Percentiles rank a stretch among this genome's conserved stretches.
These are phyloP conservation scores for Callaeas wilsoni DNA, from an alignment of 2,113 vertebrate genomes.

Conservation along the genomic window DNA sequence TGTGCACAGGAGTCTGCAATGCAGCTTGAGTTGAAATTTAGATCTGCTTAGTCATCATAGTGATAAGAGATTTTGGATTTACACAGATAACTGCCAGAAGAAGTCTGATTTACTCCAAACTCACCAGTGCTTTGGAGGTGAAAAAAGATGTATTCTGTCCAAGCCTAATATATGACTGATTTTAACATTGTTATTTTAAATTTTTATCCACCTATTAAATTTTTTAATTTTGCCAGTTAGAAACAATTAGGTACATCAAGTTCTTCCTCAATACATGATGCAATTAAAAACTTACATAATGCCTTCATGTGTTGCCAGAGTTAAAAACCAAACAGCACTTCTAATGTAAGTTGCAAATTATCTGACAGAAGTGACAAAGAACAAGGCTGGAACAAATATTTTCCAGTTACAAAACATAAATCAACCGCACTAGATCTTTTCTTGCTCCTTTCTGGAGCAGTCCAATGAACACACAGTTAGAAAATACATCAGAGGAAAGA, in stretches of 20 bases:
- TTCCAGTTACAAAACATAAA: not conserved
- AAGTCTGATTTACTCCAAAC: not conserved
- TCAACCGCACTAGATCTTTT: not conserved
- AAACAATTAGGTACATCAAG: not conserved
- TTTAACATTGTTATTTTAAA: not conserved
- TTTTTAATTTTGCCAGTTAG: not conserved
- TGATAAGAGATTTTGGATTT: not conserved
- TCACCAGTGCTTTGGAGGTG: not conserved
- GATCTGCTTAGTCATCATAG: slow-evolving; percentile 18
- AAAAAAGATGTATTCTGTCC: not conserved
- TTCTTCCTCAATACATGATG: not conserved
- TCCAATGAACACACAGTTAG: not conserved
- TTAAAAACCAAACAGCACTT: not conserved
- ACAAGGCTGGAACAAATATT: not conserved
- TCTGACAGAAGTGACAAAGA: not conserved
- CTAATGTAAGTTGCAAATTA: not conserved
- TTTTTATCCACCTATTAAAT: not conserved
- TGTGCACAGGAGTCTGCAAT: not conserved
- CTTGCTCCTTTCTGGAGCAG: not conserved
- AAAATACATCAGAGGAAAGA: not conserved
- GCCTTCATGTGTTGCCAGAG: not conserved
- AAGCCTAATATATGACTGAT: not conserved
- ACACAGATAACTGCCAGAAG: not conserved
- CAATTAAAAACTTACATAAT: not conserved
- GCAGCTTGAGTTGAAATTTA: slow-evolving; percentile 4